Evolutionary conservation across 2,113 vertebrate species (phyloP), one percentile per base, ranked within the genome.

Genomic region (Pteronura brasiliensis): DNA sequence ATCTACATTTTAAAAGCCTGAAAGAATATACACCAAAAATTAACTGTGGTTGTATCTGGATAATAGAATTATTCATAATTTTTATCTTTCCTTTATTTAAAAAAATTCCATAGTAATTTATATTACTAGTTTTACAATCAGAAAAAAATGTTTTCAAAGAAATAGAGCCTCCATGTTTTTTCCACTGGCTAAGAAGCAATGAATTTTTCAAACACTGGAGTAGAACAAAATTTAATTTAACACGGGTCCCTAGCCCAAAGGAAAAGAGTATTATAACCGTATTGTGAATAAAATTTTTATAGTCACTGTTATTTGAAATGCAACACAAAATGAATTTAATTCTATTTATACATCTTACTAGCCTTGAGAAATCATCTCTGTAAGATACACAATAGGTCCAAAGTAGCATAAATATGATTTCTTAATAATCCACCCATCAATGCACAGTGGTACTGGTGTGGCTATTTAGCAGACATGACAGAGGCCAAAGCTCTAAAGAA

Each of bases 281-380:
- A 86, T 0, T 20, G 25, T 29, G 34, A 80, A 71, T 59, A 71
- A 80, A 20, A 61, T 39, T 69, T n/a, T 85, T 69, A 71, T 34
- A 92, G 52, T 80, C 47, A 61, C n/a, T 71, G 20, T 69, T 95
- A 95, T 34, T n/a, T 80, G 82, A 95, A 92, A 87, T 39, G 18
- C 44, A 92, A 87, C 14, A 72, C n/a, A 84, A 85, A 90, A 85
- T 77, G 7, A 90, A 95, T 77, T 90, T 31, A 90, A 67, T 36
- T 88, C 42, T 76, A 84, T 63, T 52, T 52, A 86, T 86, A 76
- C n/a, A 69, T 63, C 77, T 49, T 69, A 59, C 36, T 65, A 81
- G 63, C n/a, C 29, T 63, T 79, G 49, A 86, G 72, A 72, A 87
- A 63, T 25, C 21, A 47, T 36, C 34, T 76, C 47, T 59, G 23